Evolutionary conservation across 1,140 invertebrate species (phyloP), one percentile per base, ranked within the genome.

Genomic region (Pissodes strobi): DNA sequence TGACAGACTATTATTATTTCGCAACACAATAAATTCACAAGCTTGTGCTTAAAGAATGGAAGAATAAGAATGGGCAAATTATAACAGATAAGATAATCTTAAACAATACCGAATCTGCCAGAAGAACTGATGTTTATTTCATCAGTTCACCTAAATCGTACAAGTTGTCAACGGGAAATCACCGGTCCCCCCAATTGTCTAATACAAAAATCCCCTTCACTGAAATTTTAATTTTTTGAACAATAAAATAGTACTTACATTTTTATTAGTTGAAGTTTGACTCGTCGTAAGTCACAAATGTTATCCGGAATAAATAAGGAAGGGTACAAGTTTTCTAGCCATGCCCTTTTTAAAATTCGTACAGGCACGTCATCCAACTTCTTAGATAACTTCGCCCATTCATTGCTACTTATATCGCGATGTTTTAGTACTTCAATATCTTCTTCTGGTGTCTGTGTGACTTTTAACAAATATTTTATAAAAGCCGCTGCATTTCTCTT

Each of bases 361-460:
- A 57, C 22, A 22, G 55, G 55, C 1, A 43, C n/a, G 22, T 45
- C 30, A 21, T 57, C 55, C 30, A 57, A 22, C 4, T 57, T 41
- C 13, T 45, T 45, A 2, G 55, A 57, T 25, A 57, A 15, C 22
- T 43, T 45, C 17, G 9, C 1, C 34, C 34, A 57, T 30, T 57
- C 38, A 10, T n/a, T 1, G 5, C 3, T 18, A 5, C 18, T 45
- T 13, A 57, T 57, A 15, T 43, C 19, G 4, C 38, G 8, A 21
- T 57, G 25, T n/a, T 57, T 57, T 2, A 57, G 19, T 13, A 25
- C 12, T 6, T 21, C 22, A 12, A 43, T n/a, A 19, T 57, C 55
- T 8, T 52, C 8, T 18, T 27, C n/a, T 23, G 6, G 3, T 12
- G 22, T 39, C 5, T 27, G 9, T 13, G 39, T 45, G 4, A 27